Evolutionary conservation across 2,888 invertebrate species (phyloP), one percentile per base, ranked within the genome.

Genomic region (Drosophila mimica): DNA sequence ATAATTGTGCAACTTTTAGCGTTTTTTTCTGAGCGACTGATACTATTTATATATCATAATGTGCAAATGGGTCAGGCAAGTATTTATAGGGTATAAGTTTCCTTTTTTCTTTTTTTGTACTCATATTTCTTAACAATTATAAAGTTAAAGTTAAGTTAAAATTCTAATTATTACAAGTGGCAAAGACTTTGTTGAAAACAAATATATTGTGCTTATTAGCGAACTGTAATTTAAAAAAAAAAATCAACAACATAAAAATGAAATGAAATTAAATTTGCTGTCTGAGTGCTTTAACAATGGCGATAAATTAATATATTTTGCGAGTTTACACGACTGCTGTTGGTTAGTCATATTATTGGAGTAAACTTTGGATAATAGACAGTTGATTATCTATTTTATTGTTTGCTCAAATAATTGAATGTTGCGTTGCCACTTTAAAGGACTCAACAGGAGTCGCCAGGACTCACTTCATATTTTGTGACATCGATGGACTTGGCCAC

Each of bases 381-480:
- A 25, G 63, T 40, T 65, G 68, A 66, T 83, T 73, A 82, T 76
- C 71, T 79, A 81, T 68, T 79, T 72, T 59, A 79, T 88, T 85
- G 87, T 85, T 85, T 83, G 84, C 74, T 51, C 75, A 75, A 75
- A 87, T 89, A 85, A 89, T 85, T 89, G 76, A 89, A 81, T 89
- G 79, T 52, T 52, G 52, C 15, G 31, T 52, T n/a, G 52, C 20
- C 31, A 31, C 58, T 40, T 33, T 33, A 49, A 25, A 28, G 40
- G 33, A 49, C 58, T 34, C 33, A 33, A 43, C 49, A 25, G 43
- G 46, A 66, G 25, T 11, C 13, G 31, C 17, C 48, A 33, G 51
- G 72, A 54, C 56, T 43, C 65, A 52, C 57, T 20, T 67, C 43
- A 56, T 54, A 76, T 68, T 65, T 64, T 71, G 80, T 74, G 71